Base-by-base conservation (phyloP, 23 tunicate genomes). In the Styela clava region DNA sequence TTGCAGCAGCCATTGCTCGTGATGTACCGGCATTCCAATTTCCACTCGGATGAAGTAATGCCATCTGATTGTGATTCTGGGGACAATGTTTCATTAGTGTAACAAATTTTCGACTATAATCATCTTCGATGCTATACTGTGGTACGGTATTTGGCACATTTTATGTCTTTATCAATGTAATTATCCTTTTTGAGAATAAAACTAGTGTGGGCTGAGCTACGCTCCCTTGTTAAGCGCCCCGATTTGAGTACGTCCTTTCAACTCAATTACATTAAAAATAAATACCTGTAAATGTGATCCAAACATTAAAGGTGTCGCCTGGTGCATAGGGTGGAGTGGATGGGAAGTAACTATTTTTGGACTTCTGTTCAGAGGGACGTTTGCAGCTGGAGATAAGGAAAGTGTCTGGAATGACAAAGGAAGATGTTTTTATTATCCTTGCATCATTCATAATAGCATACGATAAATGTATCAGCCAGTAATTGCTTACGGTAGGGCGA, bases 1-100 rank as follows among this genome's bases (percentile, higher is more conserved):
- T 88, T 70, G 94, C 94, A 37, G 84, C 87, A 67, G 97, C 87
- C 35, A 91, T 88, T 31, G 97, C 97, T 74, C 85, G 88, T 35
- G 91, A 86, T 31, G 91, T 86, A 2, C 91, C 87, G 88, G 91
- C 83, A 19, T 16, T 22, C 23, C 33, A 24, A 2, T 82, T 68
- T 1, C 73, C 97, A 19, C 83, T 89, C 3, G 91, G 97, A 24
- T 89, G 97, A 31, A 91, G 74, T 16, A 91, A 82, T 2, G 97
- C 62, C 34, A 86, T 69, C 73, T 83, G 97, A 73, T 83, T 79
- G 1, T 80, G 85, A 72, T 86, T 91, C 97, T 91, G 85, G 18
- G 22, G 12, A 64, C 2, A 35, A n/a, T n/a, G n/a, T n/a, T n/a
- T n/a, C n/a, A n/a, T n/a, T n/a, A n/a, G n/a, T n/a, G n/a, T n/a